These are phyloP conservation scores for Heliconius hortense DNA, from an alignment of 2,888 invertebrate species.

Conservation along the genomic window DNA sequence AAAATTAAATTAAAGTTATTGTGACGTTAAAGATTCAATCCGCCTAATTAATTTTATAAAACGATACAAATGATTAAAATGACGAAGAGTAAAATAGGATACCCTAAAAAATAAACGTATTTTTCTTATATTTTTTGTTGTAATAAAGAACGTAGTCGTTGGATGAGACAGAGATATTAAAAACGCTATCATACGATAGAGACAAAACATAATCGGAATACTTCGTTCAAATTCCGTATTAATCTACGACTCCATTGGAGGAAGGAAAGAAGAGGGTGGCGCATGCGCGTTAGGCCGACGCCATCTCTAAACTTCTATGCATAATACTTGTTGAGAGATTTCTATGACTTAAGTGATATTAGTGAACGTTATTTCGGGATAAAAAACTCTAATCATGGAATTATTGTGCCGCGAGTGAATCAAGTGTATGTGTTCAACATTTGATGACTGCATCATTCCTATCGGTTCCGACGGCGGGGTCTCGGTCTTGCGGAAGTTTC, in stretches of 20 bases:
- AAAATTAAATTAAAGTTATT: no score
- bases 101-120: constrained; percentile 10
- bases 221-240: constrained; percentile 51
- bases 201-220: constrained; percentile 51
- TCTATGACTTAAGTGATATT: constrained; percentile 63
- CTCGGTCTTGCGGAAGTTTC: constrained; percentile 76
- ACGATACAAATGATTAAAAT: background rate
- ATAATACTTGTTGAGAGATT: constrained; percentile 61
- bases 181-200: constrained; percentile 40
- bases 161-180: constrained; percentile 47
- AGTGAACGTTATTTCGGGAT: constrained; percentile 63
- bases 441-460: constrained; percentile 55
- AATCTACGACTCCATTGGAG: constrained; percentile 61
- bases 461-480: constrained; percentile 60
- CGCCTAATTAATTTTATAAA: background rate
- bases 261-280: constrained; percentile 72
- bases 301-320: constrained; percentile 80
- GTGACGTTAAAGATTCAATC: no score
- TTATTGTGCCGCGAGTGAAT: constrained; percentile 60
- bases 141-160: constrained; percentile 31
- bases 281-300: constrained; percentile 83
- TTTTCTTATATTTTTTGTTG: constrained; percentile 26
- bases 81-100: background rate
- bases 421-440: constrained; percentile 58
- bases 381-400: constrained; percentile 68